Evolutionary conservation across 2,113 vertebrate genomes (phyloP), one percentile per base, ranked within the genome.

Genomic region (Fulica atra): DNA sequence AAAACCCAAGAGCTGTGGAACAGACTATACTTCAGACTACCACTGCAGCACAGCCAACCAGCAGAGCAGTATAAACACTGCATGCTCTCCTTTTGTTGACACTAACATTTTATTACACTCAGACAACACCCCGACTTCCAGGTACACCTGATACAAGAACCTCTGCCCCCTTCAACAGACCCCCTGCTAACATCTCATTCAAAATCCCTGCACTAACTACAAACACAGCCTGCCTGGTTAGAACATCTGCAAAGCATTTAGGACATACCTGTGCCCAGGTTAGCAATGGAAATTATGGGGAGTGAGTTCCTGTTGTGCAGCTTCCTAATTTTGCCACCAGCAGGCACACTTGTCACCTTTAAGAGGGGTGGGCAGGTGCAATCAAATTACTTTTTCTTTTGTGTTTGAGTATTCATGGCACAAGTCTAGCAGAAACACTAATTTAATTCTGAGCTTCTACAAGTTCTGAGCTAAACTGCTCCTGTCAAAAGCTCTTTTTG

Each of bases 391-490:
- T 50, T 10, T 51, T 31, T 64, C 59, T 66, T 56, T 19, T 19
- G 6, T 16, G 65, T 57, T 88, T 64, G 66, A 79, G 44, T 69
- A 83, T 20, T 56, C 24, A 24, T 8, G 9, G 35, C 29, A 85
- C 4, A 3, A 23, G 24, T 48, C 42, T 69, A 66, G 38, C 50
- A 79, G 31, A 91, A 92, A 35, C 36, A 69, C 8, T 25, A 63
- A 81, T 69, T 84, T 57, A 81, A 64, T 69, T 81, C 25, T 15
- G 4, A 89, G 73, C 31, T 87, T 84, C 72, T 56, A 72, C 40
- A 84, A 89, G 84, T 64, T 86, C 73, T 85, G 46, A 93, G 61
- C 72, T 61, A 36, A 94, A 89, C 53, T 63, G 50, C 77, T 94
- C 80, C 35, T 35, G 66, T 90, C 92, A 91, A 86, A 94, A 73